Evolutionary conservation across 2,113 vertebrate genomes (phyloP), one percentile per base, ranked within the genome.

Genomic region (Plecotus auritus): DNA sequence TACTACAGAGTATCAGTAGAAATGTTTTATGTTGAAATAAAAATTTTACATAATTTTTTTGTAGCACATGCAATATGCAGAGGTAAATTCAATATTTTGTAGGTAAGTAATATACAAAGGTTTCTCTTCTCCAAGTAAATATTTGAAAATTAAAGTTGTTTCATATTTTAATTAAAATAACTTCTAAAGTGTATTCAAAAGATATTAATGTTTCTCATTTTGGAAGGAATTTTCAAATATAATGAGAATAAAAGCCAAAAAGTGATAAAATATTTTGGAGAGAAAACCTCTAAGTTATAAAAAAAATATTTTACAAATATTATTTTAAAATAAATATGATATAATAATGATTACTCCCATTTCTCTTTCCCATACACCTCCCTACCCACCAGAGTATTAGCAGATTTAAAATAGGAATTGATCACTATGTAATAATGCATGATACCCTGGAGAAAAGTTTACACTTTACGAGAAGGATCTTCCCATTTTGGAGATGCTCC

Each of bases 151-250:
- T 83, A 93, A 83, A 42, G 6, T 56, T 89, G 35, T 61, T 72
- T n/a, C 6, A 18, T 10, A 95, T 66, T 93, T 93, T 85, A 86
- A 66, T 74, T 73, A 78, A 78, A 95, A 95, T 11, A 80, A 93
- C 82, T 77, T 92, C 35, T 84, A 51, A 88, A 74, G 73, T 88
- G 91, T 7, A 92, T 59, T 80, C 8, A 91, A 96, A 95, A 84
- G 40, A 78, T 42, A 85, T 28, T 40, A 82, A 72, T 84, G 14
- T 56, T 93, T 91, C 81, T 37, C 30, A 94, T 49, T 85, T 90
- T 89, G n/a, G 23, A 95, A 23, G 64, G 17, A 5, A 93, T 87
- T 90, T 89, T 91, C 69, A 89, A 95, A 86, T 80, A 59, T 40
- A 92, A 73, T 87, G 14, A 94, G 9, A 80, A 66, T 86, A 47